These are phyloP conservation scores for Agrotis puta DNA, from an alignment of 2,888 invertebrate species.

Conservation along the genomic window DNA sequence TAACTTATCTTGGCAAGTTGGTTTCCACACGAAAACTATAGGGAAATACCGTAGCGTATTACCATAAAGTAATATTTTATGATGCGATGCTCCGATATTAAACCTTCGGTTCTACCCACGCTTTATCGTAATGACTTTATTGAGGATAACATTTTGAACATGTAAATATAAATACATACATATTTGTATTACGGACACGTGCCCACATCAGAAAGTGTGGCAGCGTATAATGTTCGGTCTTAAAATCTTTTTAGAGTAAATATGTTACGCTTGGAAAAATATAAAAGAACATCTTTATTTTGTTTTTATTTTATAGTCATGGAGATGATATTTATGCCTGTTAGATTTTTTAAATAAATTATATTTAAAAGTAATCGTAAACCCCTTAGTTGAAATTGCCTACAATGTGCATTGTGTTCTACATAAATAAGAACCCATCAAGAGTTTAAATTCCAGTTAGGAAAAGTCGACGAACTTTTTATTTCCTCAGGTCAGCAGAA, in stretches of 20 bases:
- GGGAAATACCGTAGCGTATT: slow-evolving; percentile 47
- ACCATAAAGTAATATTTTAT: slow-evolving; percentile 60
- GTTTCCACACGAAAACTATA: slow-evolving; percentile 43
- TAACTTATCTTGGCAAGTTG: slow-evolving; percentile 38
- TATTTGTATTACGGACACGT: slow-evolving; percentile 17
- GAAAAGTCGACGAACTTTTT: not conserved
- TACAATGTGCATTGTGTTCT: not conserved
- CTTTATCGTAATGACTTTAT: slow-evolving; percentile 59
- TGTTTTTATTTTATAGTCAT: not conserved
- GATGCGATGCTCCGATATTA: slow-evolving; percentile 51
- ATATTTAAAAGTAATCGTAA: not conserved
- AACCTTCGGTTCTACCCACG: slow-evolving; percentile 37
- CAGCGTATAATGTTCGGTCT: slow-evolving; percentile 20
- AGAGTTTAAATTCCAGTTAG: not conserved
- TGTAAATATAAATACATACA: slow-evolving; percentile 39
- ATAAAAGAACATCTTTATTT: not conserved
- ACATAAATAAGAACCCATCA: not conserved
- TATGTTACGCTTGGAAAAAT: not conserved
- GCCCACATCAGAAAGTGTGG: slow-evolving; percentile 12
- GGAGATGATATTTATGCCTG: not conserved
- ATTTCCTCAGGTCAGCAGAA: not conserved
- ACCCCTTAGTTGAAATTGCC: not conserved
- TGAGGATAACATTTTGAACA: slow-evolving; percentile 38
- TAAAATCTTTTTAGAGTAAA: not conserved
- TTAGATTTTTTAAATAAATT: not conserved